Evolutionary conservation across 2,113 vertebrate species (phyloP).

Genomic region (Poeciliopsis occidentalis): DNA sequence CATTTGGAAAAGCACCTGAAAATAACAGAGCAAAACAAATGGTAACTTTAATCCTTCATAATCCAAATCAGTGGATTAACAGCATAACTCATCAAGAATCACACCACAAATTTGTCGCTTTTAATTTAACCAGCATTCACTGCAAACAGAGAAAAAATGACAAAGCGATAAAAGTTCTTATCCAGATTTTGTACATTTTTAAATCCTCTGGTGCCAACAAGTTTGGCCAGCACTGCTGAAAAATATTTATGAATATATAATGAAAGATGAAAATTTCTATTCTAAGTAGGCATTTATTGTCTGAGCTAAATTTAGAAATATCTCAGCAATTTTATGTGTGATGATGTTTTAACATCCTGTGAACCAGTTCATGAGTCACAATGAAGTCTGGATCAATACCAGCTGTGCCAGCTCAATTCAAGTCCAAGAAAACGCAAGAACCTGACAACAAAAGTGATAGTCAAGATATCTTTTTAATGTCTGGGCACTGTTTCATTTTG

Average conservation of each 20-base stretch:
- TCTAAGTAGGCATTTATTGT: too few relatives aligned
- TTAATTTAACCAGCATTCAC: not conserved
- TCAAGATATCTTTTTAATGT: not conserved
- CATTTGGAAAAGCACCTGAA: conserved; percentile 77
- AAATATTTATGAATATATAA: too few relatives aligned
- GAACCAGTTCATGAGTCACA: not conserved
- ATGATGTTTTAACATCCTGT: not conserved
- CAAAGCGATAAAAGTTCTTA: not conserved
- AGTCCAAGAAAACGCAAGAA: not conserved
- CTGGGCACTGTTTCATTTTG: not conserved
- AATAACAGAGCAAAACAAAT: conserved; percentile 11
- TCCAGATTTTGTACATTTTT: not conserved
- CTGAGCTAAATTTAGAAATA: too few relatives aligned
- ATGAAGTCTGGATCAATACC: not conserved
- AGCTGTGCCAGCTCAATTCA: not conserved
- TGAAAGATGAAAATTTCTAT: too few relatives aligned
- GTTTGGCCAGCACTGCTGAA: too few relatives aligned
- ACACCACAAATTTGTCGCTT: not conserved
- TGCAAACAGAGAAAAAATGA: not conserved
- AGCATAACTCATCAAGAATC: not conserved
- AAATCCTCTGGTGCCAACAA: not conserved
- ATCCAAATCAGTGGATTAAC: conserved; percentile 2
- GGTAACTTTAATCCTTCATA: not conserved
- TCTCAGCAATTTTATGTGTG: too few relatives aligned
- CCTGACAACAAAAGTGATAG: not conserved